A percentile compares a stretch with the other conserved stretches of the same genome.
phyloP scores from a whole-genome alignment of 2,113 vertebrate genomes.

The Pampusana beccarii region DNA sequence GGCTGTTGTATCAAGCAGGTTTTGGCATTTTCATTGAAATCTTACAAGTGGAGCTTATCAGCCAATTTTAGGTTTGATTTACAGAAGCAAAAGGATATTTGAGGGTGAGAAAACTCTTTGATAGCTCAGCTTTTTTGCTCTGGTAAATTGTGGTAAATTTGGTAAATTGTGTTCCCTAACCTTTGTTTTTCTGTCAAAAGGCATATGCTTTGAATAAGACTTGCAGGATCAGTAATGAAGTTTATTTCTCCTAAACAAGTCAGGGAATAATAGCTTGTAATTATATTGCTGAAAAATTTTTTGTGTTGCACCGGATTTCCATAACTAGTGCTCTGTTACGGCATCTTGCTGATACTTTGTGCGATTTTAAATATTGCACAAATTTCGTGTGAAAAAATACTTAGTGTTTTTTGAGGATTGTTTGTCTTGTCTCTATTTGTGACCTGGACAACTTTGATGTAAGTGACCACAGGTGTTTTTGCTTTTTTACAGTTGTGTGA shows the following conservation, averaged over 20 bases:
- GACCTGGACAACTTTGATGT: not conserved
- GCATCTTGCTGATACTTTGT: not conserved
- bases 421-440: not conserved
- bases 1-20: not conserved
- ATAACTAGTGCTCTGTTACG: not conserved
- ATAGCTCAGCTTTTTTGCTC: not conserved
- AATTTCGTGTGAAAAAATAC: not conserved
- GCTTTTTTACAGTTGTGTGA: conserved; percentile 86
- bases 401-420: not conserved
- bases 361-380: not conserved
- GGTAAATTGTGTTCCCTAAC: not conserved
- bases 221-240: not conserved
- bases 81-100: not conserved
- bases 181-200: not conserved
- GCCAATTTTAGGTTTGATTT: not conserved
- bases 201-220: not conserved
- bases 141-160: too few relatives aligned
- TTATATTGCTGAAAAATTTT: not conserved
- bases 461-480: not conserved
- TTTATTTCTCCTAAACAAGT: not conserved
- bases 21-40: conserved; percentile 1
- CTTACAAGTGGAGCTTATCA: not conserved
- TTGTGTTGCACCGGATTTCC: not conserved
- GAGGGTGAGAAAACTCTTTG: not conserved
- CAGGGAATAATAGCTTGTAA: not conserved